Conservation (phyloP, 1,140 invertebrate species). For the Drosophila willistoni region DNA sequence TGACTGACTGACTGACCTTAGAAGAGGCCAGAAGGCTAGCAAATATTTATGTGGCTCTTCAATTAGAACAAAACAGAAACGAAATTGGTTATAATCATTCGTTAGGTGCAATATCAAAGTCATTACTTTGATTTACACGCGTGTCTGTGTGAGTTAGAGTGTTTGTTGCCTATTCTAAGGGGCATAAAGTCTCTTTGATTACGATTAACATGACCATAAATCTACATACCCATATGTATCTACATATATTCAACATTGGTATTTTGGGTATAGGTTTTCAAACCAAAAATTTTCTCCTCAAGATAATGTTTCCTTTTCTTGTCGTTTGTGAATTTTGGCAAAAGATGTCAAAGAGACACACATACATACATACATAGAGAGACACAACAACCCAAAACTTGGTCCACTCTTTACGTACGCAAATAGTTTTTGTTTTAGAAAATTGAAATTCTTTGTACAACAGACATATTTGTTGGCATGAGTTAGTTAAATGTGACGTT, state of each 20-base stretch:
- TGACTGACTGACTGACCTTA: neutral
- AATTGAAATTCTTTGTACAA: conserved; percentile 57
- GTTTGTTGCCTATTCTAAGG: neutral
- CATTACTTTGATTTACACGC: neutral
- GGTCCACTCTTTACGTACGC: conserved; percentile 62
- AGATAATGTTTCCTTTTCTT: neutral
- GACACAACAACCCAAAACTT: conserved; percentile 36
- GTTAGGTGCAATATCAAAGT: neutral
- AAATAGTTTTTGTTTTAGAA: conserved; percentile 71
- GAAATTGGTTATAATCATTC: neutral
- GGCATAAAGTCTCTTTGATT: conserved; percentile 1
- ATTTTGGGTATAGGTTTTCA: conserved; percentile 3
- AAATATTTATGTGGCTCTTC: neutral
- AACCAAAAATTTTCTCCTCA: conserved; percentile 1
- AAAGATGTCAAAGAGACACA: conserved; percentile 16
- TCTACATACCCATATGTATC: no score
- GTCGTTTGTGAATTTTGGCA: conserved; percentile 3
- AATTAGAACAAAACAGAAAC: conserved; percentile 1
- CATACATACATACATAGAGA: no score
- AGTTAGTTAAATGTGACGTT: conserved; percentile 57
- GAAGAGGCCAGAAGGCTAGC: neutral
- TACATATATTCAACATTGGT: neutral
- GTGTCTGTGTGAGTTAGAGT: neutral
- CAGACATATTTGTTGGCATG: conserved; percentile 46
- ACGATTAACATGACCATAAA: conserved; percentile 1